A percentile compares a stretch with the other conserved stretches of the same genome.
Conservation (phyloP, 2,888 invertebrate species). For the Atethmia centrago region DNA sequence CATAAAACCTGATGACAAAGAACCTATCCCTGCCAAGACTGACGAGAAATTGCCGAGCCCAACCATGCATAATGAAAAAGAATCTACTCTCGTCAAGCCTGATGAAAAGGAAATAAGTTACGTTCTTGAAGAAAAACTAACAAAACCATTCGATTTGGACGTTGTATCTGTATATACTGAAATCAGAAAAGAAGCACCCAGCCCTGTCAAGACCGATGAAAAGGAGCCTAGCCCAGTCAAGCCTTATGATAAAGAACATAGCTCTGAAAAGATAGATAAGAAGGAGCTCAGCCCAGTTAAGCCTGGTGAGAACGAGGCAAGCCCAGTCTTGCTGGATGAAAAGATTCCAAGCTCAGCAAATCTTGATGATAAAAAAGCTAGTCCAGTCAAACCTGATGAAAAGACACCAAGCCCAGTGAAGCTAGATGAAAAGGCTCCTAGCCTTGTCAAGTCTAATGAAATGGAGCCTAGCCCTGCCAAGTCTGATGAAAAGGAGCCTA, state of each 20-base stretch:
- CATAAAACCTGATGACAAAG: background rate
- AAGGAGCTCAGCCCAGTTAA: background rate
- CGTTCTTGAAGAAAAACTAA: background rate
- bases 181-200: background rate
- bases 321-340: too few species aligned
- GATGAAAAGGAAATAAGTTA: slow-evolving; percentile 19
- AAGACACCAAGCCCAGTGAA: too few species aligned
- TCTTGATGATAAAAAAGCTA: too few species aligned
- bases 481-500: too few species aligned
- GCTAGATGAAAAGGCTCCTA: too few species aligned
- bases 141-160: background rate
- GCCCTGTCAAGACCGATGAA: background rate
- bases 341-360: too few species aligned
- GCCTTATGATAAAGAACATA: background rate
- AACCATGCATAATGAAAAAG: background rate
- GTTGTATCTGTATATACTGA: background rate
- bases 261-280: background rate
- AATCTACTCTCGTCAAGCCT: background rate
- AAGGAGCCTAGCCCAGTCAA: background rate
- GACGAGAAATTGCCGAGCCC: background rate
- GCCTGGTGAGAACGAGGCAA: background rate
- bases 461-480: too few species aligned
- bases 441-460: too few species aligned
- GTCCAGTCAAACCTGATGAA: too few species aligned
- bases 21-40: background rate